Percentiles rank a stretch among this genome's conserved stretches.
These are phyloP conservation scores for Syrmaticus mikado DNA, from an alignment of 2,113 vertebrate genomes.

Conservation along the genomic window DNA sequence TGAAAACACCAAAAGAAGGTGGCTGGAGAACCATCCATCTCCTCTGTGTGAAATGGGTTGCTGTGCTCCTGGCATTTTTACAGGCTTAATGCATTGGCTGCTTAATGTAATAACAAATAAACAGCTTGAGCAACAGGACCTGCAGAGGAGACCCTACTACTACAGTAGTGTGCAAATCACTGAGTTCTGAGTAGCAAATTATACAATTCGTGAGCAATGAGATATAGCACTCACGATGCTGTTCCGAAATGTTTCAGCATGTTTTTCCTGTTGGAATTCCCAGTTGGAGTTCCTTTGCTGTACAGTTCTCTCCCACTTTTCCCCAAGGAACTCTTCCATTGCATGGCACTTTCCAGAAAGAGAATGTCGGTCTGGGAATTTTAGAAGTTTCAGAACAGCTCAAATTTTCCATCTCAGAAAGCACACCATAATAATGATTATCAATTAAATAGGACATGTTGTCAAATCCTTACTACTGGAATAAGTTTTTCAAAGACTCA, in stretches of 20 bases:
- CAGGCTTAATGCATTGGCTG: background rate
- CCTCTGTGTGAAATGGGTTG: background rate
- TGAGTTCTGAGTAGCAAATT: background rate
- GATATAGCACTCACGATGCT: rapidly evolving
- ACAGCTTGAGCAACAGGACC: background rate
- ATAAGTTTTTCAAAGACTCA: background rate
- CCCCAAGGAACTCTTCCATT: background rate
- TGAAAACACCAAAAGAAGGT: background rate
- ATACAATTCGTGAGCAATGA: background rate
- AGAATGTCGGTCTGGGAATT: background rate
- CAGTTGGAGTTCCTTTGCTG: background rate
- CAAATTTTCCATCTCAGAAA: background rate
- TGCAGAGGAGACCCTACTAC: background rate
- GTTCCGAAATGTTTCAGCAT: background rate
- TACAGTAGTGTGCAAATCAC: background rate
- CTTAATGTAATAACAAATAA: background rate
- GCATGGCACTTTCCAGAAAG: background rate
- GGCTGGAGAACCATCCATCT: background rate
- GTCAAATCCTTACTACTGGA: background rate
- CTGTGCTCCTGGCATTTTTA: background rate
- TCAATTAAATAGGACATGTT: background rate
- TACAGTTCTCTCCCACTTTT: background rate
- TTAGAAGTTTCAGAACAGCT: background rate
- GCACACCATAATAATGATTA: background rate
- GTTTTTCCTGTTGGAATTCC: background rate